Base-by-base conservation (phyloP, 2,797 vertebrate genomes). In the Champsocephalus gunnari region DNA sequence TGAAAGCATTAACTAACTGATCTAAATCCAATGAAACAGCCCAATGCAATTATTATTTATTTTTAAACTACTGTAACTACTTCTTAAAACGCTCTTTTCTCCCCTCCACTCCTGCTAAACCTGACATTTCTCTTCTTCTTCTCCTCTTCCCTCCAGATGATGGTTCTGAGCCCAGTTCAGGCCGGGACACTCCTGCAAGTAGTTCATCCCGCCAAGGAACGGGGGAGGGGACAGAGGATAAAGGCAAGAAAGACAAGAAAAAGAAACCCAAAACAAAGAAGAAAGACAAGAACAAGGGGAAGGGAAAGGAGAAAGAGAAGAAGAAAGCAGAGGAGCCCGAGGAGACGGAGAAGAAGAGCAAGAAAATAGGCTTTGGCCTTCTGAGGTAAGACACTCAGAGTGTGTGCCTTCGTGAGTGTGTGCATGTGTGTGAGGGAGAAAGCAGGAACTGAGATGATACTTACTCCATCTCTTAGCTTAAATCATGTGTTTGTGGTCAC, bases 131-230 rank as follows among this genome's bases (percentile, higher is more conserved):
- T 64, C 17, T 0, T 63, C 12, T 11, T 49, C 17, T 24, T 49
- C 11, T 19, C 55, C 44, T 6, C 0, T 47, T 58, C 41, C 32
- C 21, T 43, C 10, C 7, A 98, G 98, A 99, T 51, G 95, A 95
- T n/a, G 93, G 93, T 56, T 97, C 98, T 5, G 97, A 99, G 85
- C 95, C 89, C 75, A 99, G 98, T 77, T 98, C 97, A 47, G 97
- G 96, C 74, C 95, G 95, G 44, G 97, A 97, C 89, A 94, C 95
- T 65, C 97, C 95, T 8, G 96, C 95, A 49, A 96, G 94, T 77
- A 95, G 95, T 82, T 96, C 95, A 3, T 91, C 89, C 14, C 90
- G 92, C 83, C 94, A 93, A 55, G 95, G 95, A 61, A 91, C 61
- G 2, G 73, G 88, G 4, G 96, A 97, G 77, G 90, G 85, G 54